phyloP scores from a whole-genome alignment of 2,888 invertebrate species.

The Terebella lapidaria region DNA sequence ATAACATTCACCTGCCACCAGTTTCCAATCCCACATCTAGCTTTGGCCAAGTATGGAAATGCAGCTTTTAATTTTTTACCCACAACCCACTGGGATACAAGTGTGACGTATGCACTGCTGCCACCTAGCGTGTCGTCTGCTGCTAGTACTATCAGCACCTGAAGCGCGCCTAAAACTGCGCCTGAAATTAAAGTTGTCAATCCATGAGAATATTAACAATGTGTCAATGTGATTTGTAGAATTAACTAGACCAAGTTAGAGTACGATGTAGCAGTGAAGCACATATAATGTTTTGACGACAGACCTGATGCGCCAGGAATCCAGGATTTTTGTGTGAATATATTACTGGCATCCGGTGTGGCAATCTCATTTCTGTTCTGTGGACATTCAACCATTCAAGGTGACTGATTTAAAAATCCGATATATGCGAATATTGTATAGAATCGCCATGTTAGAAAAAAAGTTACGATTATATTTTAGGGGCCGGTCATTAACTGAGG shows the following conservation, averaged over 20 bases:
- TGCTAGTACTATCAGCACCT: constrained; percentile 34
- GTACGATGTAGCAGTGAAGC: no score
- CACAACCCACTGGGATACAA: constrained; percentile 39
- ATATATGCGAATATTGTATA: no score
- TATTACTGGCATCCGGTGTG: constrained; percentile 11
- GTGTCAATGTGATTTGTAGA: no score
- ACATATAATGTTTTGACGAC: no score
- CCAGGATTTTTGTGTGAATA: constrained; percentile 16
- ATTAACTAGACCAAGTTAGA: no score
- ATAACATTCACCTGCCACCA: constrained; percentile 32
- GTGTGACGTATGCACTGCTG: constrained; percentile 37
- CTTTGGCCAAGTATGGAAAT: constrained; percentile 34
- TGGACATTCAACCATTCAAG: no score
- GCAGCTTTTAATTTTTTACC: constrained; percentile 28
- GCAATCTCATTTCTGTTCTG: constrained; percentile 10
- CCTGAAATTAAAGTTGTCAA: no score
- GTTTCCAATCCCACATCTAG: constrained; percentile 32
- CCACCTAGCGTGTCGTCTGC: constrained; percentile 40
- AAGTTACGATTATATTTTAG: no score
- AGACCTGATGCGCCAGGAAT: constrained; percentile 16
- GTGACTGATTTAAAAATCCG: no score
- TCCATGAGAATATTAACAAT: no score
- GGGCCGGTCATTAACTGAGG: no score
- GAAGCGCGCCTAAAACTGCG: constrained; percentile 35
- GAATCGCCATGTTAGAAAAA: no score